phyloP scores from a whole-genome alignment of 2,888 invertebrate species.

The Melieria omissa region DNA sequence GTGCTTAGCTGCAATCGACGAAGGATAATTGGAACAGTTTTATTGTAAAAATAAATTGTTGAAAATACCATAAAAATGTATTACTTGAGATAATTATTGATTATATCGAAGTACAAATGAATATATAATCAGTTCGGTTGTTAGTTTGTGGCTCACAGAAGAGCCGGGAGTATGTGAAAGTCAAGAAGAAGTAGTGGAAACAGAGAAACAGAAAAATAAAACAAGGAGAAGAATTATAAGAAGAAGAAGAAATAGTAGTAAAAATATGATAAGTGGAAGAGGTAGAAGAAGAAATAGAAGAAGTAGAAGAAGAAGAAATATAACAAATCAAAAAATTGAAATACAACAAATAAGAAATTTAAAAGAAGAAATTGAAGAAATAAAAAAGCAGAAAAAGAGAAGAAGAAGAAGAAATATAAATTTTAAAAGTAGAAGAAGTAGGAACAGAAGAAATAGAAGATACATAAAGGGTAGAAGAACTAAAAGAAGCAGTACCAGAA shows the following conservation, averaged over 20 bases:
- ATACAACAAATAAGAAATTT: not conserved
- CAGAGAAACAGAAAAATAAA: not conserved
- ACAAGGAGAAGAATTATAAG: not conserved
- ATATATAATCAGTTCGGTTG: too few relatives aligned
- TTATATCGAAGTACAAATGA: too few relatives aligned
- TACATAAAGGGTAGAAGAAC: not conserved
- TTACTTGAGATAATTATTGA: too few relatives aligned
- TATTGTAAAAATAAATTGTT: too few relatives aligned
- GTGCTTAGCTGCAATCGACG: too few relatives aligned
- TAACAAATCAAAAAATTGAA: too few relatives aligned
- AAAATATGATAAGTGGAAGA: too few relatives aligned
- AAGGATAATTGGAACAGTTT: too few relatives aligned
- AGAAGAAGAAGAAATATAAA: not conserved
- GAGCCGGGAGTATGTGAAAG: not conserved
- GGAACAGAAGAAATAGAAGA: not conserved
- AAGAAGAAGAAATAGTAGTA: not conserved
- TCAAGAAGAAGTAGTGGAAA: not conserved
- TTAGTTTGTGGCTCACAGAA: not conserved
- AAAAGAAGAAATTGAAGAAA: not conserved
- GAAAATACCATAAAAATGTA: too few relatives aligned
- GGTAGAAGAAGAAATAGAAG: not conserved
- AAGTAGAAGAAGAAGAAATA: not conserved
- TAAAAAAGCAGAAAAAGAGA: not conserved
- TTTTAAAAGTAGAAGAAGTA: not conserved
- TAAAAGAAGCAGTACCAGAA: not conserved